Evolutionary conservation across 2,113 vertebrate species (phyloP), one percentile per base, ranked within the genome.

Genomic region (Microcebus ravelobensis): DNA sequence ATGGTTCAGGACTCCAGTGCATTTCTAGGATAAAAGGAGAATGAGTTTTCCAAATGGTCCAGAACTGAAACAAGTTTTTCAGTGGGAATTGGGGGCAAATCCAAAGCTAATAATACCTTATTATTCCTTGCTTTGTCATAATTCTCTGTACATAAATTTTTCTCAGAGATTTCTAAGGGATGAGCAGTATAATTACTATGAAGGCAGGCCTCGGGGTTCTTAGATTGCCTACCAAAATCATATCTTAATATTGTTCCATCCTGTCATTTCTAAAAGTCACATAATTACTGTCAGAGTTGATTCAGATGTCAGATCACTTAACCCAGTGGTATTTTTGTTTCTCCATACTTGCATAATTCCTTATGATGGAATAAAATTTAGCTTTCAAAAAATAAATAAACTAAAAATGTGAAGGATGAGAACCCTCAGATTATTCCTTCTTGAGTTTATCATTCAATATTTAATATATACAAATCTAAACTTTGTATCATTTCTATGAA

Each of bases 381-480:
- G 13, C 42, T 90, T 59, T 96, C 85, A 67, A 84, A 95, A 90
- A 92, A 90, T 27, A 92, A 94, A 48, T 42, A 70, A 87, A 34
- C 6, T 59, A 36, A 73, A 93, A 77, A 23, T 93, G 45, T 74
- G 20, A 87, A 86, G 50, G 11, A 68, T 57, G 20, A 81, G 39
- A 91, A 50, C 5, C 42, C 20, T 82, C 3, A 34, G 39, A 67
- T 82, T 90, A 84, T 65, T 80, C 3, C 36, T 93, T 21, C 2
- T 34, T 71, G 52, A 94, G 34, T 84, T 92, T 96, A 83, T 88
- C 27, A 76, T 71, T 65, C 15, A 80, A 17, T 71, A 14, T 81
- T 94, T 23, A 80, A 59, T 50, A 71, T 57, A 48, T 17, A 45
- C 1, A 55, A 20, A 93, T 17, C 7, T 73, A 83, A 87, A 85